Evolutionary conservation across 2,888 invertebrate species (phyloP).

Genomic region (Julus scandinavius): DNA sequence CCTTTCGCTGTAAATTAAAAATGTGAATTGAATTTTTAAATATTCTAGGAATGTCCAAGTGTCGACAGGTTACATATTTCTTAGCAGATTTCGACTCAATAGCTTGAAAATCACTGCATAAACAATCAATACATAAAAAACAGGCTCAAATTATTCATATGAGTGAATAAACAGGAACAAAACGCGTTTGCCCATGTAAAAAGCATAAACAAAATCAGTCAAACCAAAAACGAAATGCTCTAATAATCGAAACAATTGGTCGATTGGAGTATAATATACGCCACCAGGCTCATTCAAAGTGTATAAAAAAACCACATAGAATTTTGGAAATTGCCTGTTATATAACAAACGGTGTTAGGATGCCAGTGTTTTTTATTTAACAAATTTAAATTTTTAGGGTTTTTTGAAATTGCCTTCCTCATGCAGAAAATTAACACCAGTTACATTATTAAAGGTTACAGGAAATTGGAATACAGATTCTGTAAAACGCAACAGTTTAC

Average conservation of each 20-base stretch:
- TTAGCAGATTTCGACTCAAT: neutral
- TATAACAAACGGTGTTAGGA: neutral
- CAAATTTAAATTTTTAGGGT: neutral
- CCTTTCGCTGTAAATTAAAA: no score
- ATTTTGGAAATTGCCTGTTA: conserved; percentile 21
- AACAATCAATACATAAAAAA: neutral
- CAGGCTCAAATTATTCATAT: neutral
- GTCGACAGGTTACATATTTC: neutral
- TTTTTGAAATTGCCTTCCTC: neutral
- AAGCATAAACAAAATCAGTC: conserved; percentile 40
- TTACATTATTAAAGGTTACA: conserved; percentile 7
- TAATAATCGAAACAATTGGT: conserved; percentile 22
- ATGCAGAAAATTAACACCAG: neutral
- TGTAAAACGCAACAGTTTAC: conserved; percentile 11
- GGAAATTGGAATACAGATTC: conserved; percentile 23
- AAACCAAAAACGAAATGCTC: conserved; percentile 35
- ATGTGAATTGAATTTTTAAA: no score
- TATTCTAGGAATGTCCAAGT: no score
- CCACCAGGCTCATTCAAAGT: conserved; percentile 7
- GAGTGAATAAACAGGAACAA: conserved; percentile 26
- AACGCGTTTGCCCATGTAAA: conserved; percentile 8
- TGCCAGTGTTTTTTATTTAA: neutral
- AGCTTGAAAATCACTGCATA: neutral
- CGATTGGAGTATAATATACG: conserved; percentile 14
- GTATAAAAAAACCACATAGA: neutral